Evolutionary conservation across 2,797 vertebrate genomes (phyloP).

Genomic region (Hippocampus kuda): DNA sequence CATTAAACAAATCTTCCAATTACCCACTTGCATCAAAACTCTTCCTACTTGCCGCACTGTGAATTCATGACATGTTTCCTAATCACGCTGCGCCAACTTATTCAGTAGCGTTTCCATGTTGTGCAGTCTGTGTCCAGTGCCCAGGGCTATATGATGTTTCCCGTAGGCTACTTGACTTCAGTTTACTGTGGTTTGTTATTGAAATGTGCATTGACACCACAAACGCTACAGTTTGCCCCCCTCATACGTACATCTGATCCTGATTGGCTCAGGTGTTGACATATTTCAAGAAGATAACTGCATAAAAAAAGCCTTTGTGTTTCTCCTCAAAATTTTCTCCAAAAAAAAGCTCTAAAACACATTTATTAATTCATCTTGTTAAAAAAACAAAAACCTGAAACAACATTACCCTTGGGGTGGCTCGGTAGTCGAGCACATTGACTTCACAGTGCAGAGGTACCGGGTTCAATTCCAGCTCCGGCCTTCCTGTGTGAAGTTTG

Average conservation of each 20-base stretch:
- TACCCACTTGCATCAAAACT: background rate
- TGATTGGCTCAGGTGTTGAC: background rate
- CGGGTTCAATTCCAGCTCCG: too few relatives aligned
- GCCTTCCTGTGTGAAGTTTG: too few relatives aligned
- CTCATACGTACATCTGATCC: background rate
- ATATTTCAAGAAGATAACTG: background rate
- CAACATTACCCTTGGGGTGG: background rate
- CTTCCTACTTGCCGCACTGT: background rate
- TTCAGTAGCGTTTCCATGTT: background rate
- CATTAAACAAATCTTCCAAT: background rate
- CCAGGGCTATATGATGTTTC: conserved; percentile 5
- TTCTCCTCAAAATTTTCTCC: background rate
- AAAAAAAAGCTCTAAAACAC: background rate
- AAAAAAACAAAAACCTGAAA: background rate
- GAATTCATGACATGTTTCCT: conserved; percentile 2
- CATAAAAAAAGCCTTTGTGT: background rate
- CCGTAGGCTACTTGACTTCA: background rate
- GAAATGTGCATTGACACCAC: background rate
- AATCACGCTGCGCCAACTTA: background rate
- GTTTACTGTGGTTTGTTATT: background rate
- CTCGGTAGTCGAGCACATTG: too few relatives aligned
- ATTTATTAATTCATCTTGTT: background rate
- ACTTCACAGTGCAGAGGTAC: too few relatives aligned
- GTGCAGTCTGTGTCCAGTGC: background rate
- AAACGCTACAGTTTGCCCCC: background rate